Conservation (phyloP, 1,140 invertebrate genomes). For the Hesperophylax magnus region DNA sequence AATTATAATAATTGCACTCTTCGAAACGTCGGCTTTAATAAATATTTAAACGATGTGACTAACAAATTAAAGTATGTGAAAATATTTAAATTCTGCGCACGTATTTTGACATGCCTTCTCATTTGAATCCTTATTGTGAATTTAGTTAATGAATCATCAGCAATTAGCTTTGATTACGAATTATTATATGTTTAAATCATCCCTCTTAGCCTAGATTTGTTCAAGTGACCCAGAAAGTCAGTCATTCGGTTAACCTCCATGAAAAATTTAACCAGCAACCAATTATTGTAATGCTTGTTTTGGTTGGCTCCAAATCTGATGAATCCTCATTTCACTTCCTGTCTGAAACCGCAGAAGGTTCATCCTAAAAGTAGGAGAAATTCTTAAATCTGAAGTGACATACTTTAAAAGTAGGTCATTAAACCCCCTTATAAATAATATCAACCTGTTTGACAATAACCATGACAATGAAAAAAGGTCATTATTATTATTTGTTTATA, state of each 20-base stretch:
- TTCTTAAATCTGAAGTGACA: constrained; percentile 11
- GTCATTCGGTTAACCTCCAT: constrained; percentile 6
- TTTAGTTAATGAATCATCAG: neutral
- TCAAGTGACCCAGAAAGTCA: constrained; percentile 15
- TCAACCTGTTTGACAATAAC: constrained; percentile 34
- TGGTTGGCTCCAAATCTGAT: neutral
- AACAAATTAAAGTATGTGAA: neutral
- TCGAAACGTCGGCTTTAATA: neutral
- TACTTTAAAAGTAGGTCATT: constrained; percentile 24
- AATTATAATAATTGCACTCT: neutral
- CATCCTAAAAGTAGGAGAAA: neutral
- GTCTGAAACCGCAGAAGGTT: neutral
- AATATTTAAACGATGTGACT: neutral
- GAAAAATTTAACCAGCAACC: neutral
- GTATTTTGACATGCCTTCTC: neutral
- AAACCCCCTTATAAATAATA: constrained; percentile 11
- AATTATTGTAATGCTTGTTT: constrained; percentile 3
- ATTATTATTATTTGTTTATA: neutral
- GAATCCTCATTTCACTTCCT: neutral
- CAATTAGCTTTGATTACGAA: neutral
- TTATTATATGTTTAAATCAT: neutral
- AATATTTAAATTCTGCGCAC: neutral
- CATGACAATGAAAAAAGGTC: constrained; percentile 15
- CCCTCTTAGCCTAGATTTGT: constrained; percentile 7
- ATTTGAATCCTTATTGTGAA: neutral